Evolutionary conservation across 2,113 vertebrate species (phyloP).

Genomic region (Casuarius casuarius): DNA sequence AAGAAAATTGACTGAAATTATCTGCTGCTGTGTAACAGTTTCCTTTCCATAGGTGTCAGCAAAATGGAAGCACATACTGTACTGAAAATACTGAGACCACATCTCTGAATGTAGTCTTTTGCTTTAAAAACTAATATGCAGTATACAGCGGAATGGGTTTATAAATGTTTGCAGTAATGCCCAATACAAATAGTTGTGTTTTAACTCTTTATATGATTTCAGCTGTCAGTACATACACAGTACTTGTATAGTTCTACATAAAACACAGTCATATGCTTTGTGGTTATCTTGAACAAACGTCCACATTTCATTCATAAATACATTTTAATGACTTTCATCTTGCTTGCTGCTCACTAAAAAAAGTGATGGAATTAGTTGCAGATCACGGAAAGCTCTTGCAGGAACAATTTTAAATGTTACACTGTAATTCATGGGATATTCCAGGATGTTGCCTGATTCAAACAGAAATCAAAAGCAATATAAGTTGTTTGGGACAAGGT

Average conservation of each 20-base stretch:
- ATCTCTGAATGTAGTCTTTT: neutral
- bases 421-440: neutral
- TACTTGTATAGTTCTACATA: neutral
- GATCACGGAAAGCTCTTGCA: neutral
- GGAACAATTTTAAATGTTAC: neutral
- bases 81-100: neutral
- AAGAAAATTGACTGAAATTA: neutral
- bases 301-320: neutral
- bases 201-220: neutral
- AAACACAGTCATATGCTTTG: neutral
- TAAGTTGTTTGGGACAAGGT: neutral
- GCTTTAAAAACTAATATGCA: neutral
- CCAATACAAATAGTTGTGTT: neutral
- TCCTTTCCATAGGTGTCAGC: conserved; percentile 25
- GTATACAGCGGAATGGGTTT: neutral
- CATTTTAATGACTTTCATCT: neutral
- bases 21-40: conserved; percentile 7
- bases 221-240: neutral
- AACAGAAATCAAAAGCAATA: neutral
- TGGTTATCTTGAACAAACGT: neutral
- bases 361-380: neutral
- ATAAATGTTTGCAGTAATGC: neutral
- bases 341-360: neutral
- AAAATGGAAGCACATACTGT: neutral
- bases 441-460: neutral